phyloP scores from a whole-genome alignment of 2,888 invertebrate genomes.

The Melieria omissa region DNA sequence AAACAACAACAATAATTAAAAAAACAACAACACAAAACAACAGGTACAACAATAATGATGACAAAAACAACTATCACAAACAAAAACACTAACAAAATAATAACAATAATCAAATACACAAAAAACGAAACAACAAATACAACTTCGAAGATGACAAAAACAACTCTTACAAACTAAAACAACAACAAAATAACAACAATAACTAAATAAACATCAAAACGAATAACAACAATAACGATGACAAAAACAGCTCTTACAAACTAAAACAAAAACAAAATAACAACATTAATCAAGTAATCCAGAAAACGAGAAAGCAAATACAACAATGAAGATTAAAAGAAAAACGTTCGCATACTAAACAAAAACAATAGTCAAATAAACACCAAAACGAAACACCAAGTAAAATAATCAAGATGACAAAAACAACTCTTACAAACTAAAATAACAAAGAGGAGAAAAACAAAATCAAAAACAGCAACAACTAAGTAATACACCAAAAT shows the following conservation, averaged over 20 bases:
- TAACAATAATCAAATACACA: background rate
- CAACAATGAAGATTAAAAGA: background rate
- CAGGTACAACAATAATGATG: background rate
- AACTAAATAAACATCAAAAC: no score
- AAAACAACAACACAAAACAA: background rate
- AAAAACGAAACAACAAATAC: background rate
- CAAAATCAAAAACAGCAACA: no score
- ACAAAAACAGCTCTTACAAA: no score
- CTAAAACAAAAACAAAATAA: background rate
- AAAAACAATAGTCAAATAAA: no score
- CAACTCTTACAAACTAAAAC: background rate
- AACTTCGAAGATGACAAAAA: background rate
- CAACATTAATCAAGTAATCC: background rate
- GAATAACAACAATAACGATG: no score
- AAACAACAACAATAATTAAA: conserved; percentile 2
- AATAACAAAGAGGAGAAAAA: no score
- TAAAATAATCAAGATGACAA: no score
- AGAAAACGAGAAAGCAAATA: background rate
- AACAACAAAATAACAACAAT: background rate
- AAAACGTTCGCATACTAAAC: no score
- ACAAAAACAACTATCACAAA: background rate
- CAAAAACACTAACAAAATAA: background rate
- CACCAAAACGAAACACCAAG: no score
- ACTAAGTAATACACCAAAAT: background rate
- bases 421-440: no score